Evolutionary conservation across 2,113 vertebrate genomes (phyloP).

Genomic region (Muntiacus reevesi): DNA sequence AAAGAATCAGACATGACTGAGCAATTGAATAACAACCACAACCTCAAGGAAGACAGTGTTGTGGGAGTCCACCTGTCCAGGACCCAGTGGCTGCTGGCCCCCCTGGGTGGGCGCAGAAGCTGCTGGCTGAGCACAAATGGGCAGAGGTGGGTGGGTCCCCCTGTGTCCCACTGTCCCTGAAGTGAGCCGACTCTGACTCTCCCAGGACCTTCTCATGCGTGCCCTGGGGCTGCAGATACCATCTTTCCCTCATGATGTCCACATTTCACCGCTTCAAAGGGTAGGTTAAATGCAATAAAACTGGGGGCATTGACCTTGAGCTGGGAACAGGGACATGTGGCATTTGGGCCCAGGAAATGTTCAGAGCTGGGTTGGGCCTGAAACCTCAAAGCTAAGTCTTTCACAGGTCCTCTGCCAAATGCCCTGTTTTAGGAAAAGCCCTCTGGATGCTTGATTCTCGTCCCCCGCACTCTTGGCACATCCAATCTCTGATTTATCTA

Average conservation of each 20-base stretch:
- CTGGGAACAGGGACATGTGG: not conserved
- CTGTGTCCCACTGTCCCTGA: not conserved
- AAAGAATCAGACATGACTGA: not conserved
- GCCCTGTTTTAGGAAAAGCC: not conserved
- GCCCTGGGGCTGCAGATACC: too few species aligned
- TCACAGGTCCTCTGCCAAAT: not conserved
- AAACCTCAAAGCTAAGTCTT: not conserved
- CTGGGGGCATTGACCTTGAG: too few species aligned
- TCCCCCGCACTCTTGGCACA: not conserved
- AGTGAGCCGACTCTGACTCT: not conserved
- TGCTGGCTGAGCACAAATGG: not conserved
- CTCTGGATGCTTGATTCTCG: rapidly evolving
- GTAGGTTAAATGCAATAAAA: not conserved
- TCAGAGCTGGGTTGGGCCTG: not conserved
- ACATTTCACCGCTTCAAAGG: not conserved
- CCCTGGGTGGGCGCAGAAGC: not conserved
- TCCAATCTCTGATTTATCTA: not conserved
- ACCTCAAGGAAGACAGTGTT: not conserved
- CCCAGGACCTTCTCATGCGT: too few species aligned
- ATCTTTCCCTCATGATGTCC: not conserved
- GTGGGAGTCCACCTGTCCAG: not conserved
- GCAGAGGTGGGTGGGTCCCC: not conserved
- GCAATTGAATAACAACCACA: rapidly evolving
- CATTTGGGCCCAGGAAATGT: not conserved
- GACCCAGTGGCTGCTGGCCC: not conserved